Evolutionary conservation across 2,797 vertebrate genomes (phyloP), one percentile per base, ranked within the genome.

Genomic region (Pteropus rufus): DNA sequence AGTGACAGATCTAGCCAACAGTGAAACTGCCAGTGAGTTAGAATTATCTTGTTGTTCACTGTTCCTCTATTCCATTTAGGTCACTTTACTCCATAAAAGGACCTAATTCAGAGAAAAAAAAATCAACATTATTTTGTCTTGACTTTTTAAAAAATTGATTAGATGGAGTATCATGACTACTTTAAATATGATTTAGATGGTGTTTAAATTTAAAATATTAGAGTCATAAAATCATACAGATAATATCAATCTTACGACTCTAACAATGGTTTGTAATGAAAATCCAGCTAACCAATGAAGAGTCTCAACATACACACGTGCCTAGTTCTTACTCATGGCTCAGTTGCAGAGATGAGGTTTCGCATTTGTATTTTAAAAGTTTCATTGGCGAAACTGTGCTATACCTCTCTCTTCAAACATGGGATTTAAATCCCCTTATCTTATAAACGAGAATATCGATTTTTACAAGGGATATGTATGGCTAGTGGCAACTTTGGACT

Each of bases 191-290:
- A 31, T 58, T 64, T 83, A 79, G 15, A 41, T 52, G 44, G 26
- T 44, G 15, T 88, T 72, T 87, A 75, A 34, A 91, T 65, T 87
- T 36, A 89, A 93, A 84, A 73, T 77, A 54, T 87, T 84, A 58
- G 34, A n/a, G 15, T 93, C 44, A 41, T 64, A 82, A 83, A 96
- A 79, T 88, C 67, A 72, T 49, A 21, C 11, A 60, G 11, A 41
- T 34, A 64, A 3, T 52, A 12, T 76, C 24, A 70, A 67, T 2
- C 39, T 84, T 84, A 70, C 2, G 58, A 90, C 81, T 58, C 39
- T 67, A 58, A 62, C 5, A 31, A 34, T 75, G 21, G 10, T 76
- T 95, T 96, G 18, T 72, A 69, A 56, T 54, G 49, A 76, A 79
- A 84, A 64, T 89, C 1, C 0, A 7, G 24, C 46, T 46, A 56